Evolutionary conservation across 2,888 invertebrate genomes (phyloP).

Genomic region (Lordiphosa andalusiaca): DNA sequence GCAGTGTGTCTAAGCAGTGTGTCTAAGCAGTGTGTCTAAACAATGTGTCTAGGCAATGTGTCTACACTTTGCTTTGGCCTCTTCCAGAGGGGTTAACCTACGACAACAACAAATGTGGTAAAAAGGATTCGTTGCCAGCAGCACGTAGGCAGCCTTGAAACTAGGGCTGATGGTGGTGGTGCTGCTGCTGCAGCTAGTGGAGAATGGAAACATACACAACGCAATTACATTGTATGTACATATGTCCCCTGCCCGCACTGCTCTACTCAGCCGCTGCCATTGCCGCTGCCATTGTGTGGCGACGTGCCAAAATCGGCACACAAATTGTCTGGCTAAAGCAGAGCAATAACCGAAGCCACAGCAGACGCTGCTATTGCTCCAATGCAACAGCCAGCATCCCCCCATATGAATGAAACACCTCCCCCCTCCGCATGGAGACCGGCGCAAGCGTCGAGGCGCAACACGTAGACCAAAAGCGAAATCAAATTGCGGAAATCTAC

Average conservation of each 20-base stretch:
- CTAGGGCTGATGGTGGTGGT: constrained; percentile 7
- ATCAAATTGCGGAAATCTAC: constrained; percentile 60
- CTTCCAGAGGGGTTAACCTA: constrained; percentile 32
- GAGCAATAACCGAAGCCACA: constrained; percentile 19
- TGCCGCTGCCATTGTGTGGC: constrained; percentile 18
- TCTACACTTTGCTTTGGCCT: too few species aligned
- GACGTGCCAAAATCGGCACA: constrained; percentile 65
- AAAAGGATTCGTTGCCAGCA: constrained; percentile 51
- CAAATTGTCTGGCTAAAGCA: constrained; percentile 23
- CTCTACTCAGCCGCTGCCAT: neutral
- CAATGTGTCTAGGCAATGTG: too few species aligned
- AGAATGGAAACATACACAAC: constrained; percentile 21
- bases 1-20: too few species aligned
- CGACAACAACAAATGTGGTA: constrained; percentile 40
- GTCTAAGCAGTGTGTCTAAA: too few species aligned
- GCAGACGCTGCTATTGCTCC: constrained; percentile 22
- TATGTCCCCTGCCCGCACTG: constrained; percentile 14
- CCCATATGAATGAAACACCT: constrained; percentile 9
- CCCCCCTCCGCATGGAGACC: constrained; percentile 1
- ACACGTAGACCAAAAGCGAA: constrained; percentile 59
- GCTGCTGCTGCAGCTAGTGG: constrained; percentile 8
- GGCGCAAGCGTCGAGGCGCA: constrained; percentile 43
- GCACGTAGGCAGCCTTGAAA: constrained; percentile 27
- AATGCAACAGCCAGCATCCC: constrained; percentile 27
- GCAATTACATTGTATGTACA: constrained; percentile 34